Percentiles rank a stretch among this genome's conserved stretches.
Evolutionary conservation across 2,113 vertebrate genomes (phyloP).

Genomic region (Ameiurus melas): DNA sequence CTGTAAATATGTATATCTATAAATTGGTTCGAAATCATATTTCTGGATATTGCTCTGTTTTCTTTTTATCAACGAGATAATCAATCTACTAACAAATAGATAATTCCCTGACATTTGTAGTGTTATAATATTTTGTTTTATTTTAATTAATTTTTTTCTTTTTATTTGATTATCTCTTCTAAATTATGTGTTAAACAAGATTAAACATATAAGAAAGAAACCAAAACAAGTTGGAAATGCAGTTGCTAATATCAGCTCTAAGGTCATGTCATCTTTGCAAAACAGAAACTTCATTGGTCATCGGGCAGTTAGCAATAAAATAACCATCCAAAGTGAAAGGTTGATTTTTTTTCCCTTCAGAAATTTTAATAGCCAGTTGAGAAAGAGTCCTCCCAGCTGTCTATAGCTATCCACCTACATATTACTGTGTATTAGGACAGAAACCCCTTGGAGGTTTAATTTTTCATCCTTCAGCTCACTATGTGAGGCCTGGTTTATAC

Average conservation of each 20-base stretch:
- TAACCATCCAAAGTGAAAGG: neutral
- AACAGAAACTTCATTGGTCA: neutral
- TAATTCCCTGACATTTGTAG: neutral
- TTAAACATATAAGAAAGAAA: neutral
- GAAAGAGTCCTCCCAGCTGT: neutral
- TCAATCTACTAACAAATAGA: neutral
- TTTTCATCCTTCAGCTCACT: conserved; percentile 21
- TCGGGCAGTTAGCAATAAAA: neutral
- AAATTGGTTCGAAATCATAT: neutral
- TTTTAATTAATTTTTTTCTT: neutral
- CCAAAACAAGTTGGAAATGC: neutral
- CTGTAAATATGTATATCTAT: no score
- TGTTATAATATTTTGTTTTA: neutral
- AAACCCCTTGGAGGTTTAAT: neutral
- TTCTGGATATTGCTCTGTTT: neutral
- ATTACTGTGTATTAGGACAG: neutral
- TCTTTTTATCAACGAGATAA: neutral
- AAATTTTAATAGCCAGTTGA: neutral
- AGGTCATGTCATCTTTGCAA: neutral
- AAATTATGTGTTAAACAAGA: neutral
- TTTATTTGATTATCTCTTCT: no score
- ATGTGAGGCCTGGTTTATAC: neutral
- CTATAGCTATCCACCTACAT: neutral
- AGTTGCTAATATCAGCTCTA: neutral
- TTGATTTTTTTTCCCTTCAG: neutral